Evolutionary conservation across 1,140 invertebrate genomes (phyloP), one percentile per base, ranked within the genome.

Genomic region (Ditylenchus dipsaci): DNA sequence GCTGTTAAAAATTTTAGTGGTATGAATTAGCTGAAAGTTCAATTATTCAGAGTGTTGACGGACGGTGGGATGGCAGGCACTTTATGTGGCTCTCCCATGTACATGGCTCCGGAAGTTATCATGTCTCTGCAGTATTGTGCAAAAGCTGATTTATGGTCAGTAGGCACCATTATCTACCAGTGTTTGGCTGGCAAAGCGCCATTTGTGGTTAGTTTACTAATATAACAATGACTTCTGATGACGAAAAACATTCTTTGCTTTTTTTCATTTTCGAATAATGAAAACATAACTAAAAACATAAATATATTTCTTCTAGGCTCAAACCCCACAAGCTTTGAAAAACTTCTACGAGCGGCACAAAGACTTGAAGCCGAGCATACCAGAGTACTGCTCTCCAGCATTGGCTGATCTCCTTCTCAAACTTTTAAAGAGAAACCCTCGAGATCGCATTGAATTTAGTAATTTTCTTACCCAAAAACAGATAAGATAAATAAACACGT

Each of bases 21-120:
- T n/a, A 45, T n/a, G 43, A 45, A 13, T n/a, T 13, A n/a, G n/a
- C n/a, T n/a, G n/a, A 15, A 8, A 53, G 49, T 17, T 53, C 15
- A 7, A 5, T 15, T 7, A 21, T 53, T 53, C 23, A 53, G 49
- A 53, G 49, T 97, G 85, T 85, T 99, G 8, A 90, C 94, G 85
- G 95, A 98, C 84, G 96, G 95, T 59, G 93, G 95, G 19, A 99
- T 99, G 96, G 96, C 96, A 57, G 95, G 93, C 58, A 99, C 96
- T 42, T 85, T 99, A 1, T 99, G 96, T 85, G 96, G 95, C 21
- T 98, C 95, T 42, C 96, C 96, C 1, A 98, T 99, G 95, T 99
- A 98, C 81, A 98, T 98, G 95, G 94, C 94, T 33, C 94, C 95
- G 0, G 95, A 99, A 88, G 95, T 99, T 42, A 97, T 99, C 75